phyloP scores from a whole-genome alignment of 2,888 invertebrate species.

The Eupithecia subumbrata region DNA sequence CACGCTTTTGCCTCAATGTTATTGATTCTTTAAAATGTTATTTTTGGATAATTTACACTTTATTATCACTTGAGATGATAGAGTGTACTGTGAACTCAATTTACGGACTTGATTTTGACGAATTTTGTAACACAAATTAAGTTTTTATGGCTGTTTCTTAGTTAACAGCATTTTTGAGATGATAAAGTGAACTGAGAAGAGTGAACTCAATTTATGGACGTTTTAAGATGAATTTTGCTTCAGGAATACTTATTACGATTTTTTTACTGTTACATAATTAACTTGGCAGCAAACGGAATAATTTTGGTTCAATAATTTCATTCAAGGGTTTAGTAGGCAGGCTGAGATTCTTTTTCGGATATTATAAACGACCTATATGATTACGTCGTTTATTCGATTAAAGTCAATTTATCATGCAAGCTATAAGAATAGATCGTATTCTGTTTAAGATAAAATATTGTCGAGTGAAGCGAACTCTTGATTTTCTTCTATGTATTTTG shows the following conservation, averaged over 20 bases:
- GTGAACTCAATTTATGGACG: not conserved
- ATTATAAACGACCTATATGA: not conserved
- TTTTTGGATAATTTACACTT: conserved; percentile 77
- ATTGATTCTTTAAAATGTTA: conserved; percentile 83
- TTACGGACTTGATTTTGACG: conserved; percentile 5
- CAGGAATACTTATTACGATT: not conserved
- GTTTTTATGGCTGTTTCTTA: not conserved
- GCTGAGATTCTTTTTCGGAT: not conserved
- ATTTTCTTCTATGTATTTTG: not conserved
- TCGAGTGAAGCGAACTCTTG: not conserved
- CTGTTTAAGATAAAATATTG: not conserved
- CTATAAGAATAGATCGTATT: not conserved
- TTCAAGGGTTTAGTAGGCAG: not conserved
- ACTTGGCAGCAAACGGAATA: not conserved
- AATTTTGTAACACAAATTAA: not conserved
- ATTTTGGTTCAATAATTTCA: not conserved
- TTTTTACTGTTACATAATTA: not conserved
- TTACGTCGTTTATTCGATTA: not conserved
- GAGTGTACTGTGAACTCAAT: conserved; percentile 9
- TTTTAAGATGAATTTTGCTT: not conserved
- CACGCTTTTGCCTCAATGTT: conserved; percentile 64
- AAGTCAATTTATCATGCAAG: conserved; percentile 3
- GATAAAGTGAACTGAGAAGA: not conserved
- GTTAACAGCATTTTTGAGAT: not conserved
- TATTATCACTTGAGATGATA: conserved; percentile 26